Percentiles rank a stretch among this genome's conserved stretches.
phyloP scores from a whole-genome alignment of 2,888 invertebrate genomes.

The Dolichopus griseipennis region DNA sequence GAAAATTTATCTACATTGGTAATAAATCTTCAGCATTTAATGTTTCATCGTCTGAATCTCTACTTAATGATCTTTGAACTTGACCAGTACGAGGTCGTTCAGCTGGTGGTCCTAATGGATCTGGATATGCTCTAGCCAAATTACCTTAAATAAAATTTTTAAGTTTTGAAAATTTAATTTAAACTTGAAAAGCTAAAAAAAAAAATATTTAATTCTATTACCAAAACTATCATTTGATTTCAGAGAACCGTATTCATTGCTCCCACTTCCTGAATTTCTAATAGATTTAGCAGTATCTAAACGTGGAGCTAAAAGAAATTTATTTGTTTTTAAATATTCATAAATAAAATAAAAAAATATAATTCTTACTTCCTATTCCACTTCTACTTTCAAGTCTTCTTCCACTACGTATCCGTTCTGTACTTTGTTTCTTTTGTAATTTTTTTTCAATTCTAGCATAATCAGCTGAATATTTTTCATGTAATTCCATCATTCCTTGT shows the following conservation, averaged over 20 bases:
- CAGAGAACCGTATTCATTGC: constrained; percentile 13
- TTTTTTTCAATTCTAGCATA: constrained; percentile 58
- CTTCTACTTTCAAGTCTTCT: constrained; percentile 12
- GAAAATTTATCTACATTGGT: constrained; percentile 31
- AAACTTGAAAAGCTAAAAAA: neutral
- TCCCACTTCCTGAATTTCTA: constrained; percentile 2
- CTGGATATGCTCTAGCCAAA: constrained; percentile 26
- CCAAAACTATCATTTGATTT: constrained; percentile 14
- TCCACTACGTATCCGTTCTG: constrained; percentile 31
- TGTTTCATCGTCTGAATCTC: constrained; percentile 41
- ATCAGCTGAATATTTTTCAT: constrained; percentile 70
- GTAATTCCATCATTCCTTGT: constrained; percentile 79
- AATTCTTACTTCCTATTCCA: constrained; percentile 2
- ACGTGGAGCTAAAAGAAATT: constrained; percentile 13
- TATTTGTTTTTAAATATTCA: no score
- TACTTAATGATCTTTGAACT: constrained; percentile 28
- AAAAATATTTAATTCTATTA: constrained; percentile 10
- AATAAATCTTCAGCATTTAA: constrained; percentile 39
- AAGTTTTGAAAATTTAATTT: neutral
- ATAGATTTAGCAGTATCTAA: constrained; percentile 13
- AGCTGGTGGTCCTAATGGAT: constrained; percentile 41
- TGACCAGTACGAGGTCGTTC: constrained; percentile 42
- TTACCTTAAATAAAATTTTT: constrained; percentile 8
- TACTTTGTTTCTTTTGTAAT: constrained; percentile 28
- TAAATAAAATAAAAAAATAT: neutral